A percentile compares a stretch with the other conserved stretches of the same genome.
Conservation (phyloP, 2,797 vertebrate genomes). For the Dermochelys coriacea region DNA sequence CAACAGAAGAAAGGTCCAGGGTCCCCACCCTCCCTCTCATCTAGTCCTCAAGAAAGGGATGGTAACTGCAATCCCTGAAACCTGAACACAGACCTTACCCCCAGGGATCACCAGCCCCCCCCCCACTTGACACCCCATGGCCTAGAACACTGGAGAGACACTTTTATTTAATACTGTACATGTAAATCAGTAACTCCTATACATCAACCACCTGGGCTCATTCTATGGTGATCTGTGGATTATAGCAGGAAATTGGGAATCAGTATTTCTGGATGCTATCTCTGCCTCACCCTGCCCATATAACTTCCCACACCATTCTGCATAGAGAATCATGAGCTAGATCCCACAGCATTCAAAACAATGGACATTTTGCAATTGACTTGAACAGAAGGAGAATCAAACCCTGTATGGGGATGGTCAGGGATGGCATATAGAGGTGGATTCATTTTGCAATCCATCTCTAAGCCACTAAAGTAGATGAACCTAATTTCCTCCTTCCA, state of each 20-base stretch:
- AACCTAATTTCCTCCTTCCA: not conserved
- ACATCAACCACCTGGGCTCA: not conserved
- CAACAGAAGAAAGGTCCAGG: not conserved
- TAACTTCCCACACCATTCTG: not conserved
- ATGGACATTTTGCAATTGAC: not conserved
- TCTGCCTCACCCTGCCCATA: not conserved
- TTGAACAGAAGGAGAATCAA: not conserved
- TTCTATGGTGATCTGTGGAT: not conserved
- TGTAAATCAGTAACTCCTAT: not conserved
- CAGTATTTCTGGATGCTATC: not conserved
- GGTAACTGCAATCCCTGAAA: not conserved
- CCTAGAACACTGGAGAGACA: not conserved
- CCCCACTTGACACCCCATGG: not conserved
- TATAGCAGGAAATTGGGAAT: too few species aligned
- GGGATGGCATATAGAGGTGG: not conserved
- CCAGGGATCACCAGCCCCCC: too few species aligned
- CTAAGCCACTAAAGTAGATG: not conserved
- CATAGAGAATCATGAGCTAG: not conserved
- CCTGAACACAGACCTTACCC: not conserved
- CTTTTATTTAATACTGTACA: not conserved
- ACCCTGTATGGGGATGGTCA: not conserved
- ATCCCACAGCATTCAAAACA: not conserved
- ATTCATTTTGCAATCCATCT: not conserved
- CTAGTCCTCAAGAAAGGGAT: not conserved
- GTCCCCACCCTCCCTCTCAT: not conserved